phyloP scores from a whole-genome alignment of 2,113 vertebrate species.

The Phylloscopus trochiloides region DNA sequence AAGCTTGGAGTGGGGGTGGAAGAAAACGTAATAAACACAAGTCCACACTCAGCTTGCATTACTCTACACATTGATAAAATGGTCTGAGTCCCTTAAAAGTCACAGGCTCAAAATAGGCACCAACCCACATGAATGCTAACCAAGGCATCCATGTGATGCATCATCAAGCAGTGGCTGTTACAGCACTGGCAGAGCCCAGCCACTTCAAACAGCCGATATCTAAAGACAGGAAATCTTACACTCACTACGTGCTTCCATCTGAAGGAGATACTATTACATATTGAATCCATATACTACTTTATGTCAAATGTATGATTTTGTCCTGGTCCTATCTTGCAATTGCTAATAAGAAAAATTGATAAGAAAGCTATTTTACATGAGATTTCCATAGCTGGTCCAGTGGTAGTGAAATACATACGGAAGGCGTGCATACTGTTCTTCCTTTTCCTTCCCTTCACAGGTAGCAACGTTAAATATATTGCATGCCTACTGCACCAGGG shows the following conservation, averaged over 20 bases:
- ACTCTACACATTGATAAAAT: not conserved
- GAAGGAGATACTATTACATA: not conserved
- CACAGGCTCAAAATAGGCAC: not conserved
- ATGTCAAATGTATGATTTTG: not conserved
- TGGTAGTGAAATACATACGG: accelerated
- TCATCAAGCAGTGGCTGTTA: not conserved
- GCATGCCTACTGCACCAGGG: not conserved
- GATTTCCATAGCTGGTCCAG: not conserved
- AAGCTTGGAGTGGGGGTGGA: not conserved
- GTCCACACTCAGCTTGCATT: not conserved
- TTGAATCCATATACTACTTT: not conserved
- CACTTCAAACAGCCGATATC: not conserved
- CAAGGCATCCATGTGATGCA: not conserved
- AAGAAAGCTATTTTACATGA: not conserved
- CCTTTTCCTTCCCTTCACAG: not conserved
- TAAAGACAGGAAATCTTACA: not conserved
- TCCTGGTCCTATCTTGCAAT: not conserved
- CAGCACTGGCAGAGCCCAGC: not conserved
- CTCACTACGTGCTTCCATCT: not conserved
- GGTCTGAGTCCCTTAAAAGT: not conserved
- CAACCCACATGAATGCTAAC: not conserved
- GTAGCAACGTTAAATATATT: not conserved
- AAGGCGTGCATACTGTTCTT: not conserved
- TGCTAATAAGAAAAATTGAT: not conserved
- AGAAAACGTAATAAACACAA: not conserved